Percentiles rank a stretch among this genome's conserved stretches.
phyloP scores from a whole-genome alignment of 2,113 vertebrate species.

The Ochotona princeps region DNA sequence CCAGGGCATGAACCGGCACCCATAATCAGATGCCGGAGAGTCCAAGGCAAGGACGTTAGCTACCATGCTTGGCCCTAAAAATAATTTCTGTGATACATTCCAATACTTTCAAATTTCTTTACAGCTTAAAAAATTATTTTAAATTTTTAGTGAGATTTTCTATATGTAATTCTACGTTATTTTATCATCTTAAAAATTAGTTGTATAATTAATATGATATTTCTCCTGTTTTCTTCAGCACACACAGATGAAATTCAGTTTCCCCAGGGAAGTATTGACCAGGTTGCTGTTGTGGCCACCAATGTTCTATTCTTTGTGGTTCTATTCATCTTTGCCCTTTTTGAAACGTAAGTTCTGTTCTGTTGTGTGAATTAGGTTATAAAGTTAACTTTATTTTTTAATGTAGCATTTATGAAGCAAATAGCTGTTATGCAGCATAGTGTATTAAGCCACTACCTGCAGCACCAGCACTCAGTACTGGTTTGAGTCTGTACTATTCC shows the following conservation, averaged over 20 bases:
- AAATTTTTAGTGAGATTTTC: conserved; percentile 37
- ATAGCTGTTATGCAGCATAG: too few species aligned
- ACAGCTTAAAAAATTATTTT: conserved; percentile 24
- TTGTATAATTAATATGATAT: background rate
- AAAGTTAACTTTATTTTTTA: background rate
- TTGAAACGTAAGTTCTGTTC: conserved; percentile 94
- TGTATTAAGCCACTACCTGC: too few species aligned
- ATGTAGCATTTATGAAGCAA: background rate
- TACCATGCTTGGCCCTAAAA: background rate
- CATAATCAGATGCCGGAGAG: too few species aligned
- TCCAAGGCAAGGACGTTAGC: too few species aligned
- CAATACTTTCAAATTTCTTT: conserved; percentile 38
- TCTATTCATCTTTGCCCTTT: conserved; percentile 97
- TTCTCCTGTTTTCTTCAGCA: conserved; percentile 82
- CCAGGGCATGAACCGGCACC: too few species aligned
- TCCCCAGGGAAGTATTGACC: conserved; percentile 87
- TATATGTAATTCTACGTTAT: background rate
- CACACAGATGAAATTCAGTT: conserved; percentile 78
- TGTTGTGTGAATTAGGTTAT: conserved; percentile 29
- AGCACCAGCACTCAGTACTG: too few species aligned
- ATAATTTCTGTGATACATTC: conserved; percentile 13
- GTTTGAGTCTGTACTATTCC: too few species aligned
- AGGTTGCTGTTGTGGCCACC: conserved; percentile 91
- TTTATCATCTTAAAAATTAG: conserved; percentile 10
- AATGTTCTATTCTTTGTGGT: conserved; percentile 95